phyloP scores from a whole-genome alignment of 2,888 invertebrate genomes.

The Lissonota sp. region DNA sequence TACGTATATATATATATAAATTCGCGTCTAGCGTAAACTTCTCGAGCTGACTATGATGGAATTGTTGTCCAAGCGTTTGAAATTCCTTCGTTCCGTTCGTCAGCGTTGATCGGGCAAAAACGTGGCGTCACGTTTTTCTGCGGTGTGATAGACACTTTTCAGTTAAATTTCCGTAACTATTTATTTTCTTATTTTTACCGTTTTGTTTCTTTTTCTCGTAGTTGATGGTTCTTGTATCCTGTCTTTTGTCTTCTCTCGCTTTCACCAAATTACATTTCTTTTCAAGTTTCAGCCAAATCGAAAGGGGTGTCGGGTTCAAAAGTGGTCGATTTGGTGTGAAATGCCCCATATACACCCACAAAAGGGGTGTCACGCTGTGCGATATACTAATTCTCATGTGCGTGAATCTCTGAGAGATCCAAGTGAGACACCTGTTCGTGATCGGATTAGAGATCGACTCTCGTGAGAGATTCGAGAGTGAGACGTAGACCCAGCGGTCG shows the following conservation, averaged over 20 bases:
- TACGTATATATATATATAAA: slow-evolving; percentile 18
- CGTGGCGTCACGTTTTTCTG: slow-evolving; percentile 44
- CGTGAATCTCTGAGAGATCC: slow-evolving; percentile 7
- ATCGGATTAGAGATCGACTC: slow-evolving; percentile 49
- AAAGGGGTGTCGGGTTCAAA: too few relatives aligned
- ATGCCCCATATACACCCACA: too few relatives aligned
- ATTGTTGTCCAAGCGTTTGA: slow-evolving; percentile 69
- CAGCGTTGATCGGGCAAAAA: slow-evolving; percentile 58
- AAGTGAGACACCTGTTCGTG: slow-evolving; percentile 36
- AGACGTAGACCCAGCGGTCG: slow-evolving; percentile 14
- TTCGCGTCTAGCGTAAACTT: slow-evolving; percentile 57
- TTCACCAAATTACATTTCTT: background rate
- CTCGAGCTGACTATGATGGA: slow-evolving; percentile 43
- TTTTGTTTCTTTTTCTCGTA: background rate
- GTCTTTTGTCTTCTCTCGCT: background rate
- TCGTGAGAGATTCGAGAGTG: slow-evolving; percentile 19
- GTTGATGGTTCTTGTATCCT: background rate
- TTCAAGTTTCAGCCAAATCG: too few relatives aligned
- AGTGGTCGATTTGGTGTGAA: too few relatives aligned
- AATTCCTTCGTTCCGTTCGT: slow-evolving; percentile 68
- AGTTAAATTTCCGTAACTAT: slow-evolving; percentile 34
- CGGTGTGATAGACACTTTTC: slow-evolving; percentile 36
- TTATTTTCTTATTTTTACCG: slow-evolving; percentile 17
- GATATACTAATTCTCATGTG: background rate
- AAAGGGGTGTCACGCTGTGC: slow-evolving; percentile 13